Percentiles rank a stretch among this genome's conserved stretches.
These are phyloP conservation scores for Pipistrellus pygmaeus DNA, from an alignment of 2,797 vertebrate species.

Conservation along the genomic window DNA sequence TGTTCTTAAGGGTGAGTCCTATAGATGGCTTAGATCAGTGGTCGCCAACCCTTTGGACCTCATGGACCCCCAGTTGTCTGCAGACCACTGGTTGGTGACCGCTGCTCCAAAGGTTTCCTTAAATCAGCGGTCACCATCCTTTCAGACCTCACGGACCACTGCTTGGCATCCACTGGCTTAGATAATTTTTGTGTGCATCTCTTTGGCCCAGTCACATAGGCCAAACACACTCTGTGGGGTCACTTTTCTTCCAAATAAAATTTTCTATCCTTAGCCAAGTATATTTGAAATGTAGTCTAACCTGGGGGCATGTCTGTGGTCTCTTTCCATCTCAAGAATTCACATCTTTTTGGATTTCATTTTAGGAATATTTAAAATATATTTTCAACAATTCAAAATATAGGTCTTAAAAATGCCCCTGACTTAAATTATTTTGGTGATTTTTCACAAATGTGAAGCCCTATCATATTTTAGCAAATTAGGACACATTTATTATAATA, in stretches of 20 bases:
- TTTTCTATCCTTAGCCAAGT: neutral
- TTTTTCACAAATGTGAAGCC: neutral
- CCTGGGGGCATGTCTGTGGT: neutral
- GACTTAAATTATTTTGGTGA: neutral
- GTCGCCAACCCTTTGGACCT: too few species aligned
- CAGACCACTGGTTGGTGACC: too few species aligned
- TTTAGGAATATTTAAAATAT: neutral
- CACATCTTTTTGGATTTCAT: neutral
- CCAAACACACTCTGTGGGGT: neutral
- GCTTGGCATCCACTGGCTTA: neutral
- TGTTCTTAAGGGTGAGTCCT: neutral
- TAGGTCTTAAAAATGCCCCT: neutral
- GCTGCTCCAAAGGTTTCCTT: too few species aligned
- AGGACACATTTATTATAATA: neutral
- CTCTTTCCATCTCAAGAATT: neutral
- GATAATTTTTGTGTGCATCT: neutral
- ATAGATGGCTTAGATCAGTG: neutral
- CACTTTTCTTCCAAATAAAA: neutral
- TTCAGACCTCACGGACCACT: too few species aligned
- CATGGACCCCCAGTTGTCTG: too few species aligned
- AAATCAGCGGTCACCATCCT: too few species aligned
- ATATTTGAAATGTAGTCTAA: neutral
- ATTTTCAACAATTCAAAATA: slow-evolving; percentile 29
- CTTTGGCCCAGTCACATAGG: neutral
- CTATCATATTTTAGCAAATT: slow-evolving; percentile 1